phyloP scores from a whole-genome alignment of 23 tunicate species.

The Styela clava region DNA sequence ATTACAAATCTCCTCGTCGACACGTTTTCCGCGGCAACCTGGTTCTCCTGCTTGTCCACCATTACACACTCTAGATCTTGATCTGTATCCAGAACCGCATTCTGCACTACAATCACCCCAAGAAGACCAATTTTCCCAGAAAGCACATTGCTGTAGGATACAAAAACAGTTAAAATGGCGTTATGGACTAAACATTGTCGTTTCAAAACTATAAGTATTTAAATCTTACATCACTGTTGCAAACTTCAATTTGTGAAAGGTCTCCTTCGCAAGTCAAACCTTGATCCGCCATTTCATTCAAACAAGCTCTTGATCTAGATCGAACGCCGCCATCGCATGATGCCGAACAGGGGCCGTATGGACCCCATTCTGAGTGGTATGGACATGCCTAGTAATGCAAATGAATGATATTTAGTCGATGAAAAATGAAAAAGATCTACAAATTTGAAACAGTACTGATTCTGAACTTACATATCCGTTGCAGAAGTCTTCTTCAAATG shows the following conservation, averaged over 20 bases:
- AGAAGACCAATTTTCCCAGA: conserved; percentile 60
- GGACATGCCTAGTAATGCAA: conserved; percentile 55
- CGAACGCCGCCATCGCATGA: conserved; percentile 64
- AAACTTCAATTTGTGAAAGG: neutral
- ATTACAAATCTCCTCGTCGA: conserved; percentile 38
- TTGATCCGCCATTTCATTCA: conserved; percentile 27
- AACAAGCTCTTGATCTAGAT: conserved; percentile 44
- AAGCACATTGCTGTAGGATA: conserved; percentile 54
- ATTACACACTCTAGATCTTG: conserved; percentile 36
- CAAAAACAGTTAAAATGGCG: too few species aligned
- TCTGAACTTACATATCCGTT: conserved; percentile 48
- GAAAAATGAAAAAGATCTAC: too few species aligned
- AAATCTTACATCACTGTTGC: conserved; percentile 36
- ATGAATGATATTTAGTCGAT: neutral
- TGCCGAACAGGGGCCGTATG: conserved; percentile 38
- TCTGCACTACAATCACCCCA: conserved; percentile 67
- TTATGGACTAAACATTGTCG: too few species aligned
- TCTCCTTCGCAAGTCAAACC: conserved; percentile 44
- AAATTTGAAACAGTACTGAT: too few species aligned
- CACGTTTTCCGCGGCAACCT: conserved; percentile 7
- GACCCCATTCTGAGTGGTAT: conserved; percentile 73
- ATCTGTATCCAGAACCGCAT: conserved; percentile 62
- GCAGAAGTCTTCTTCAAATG: conserved; percentile 46
- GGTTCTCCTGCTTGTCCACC: conserved; percentile 20
- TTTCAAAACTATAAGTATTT: too few species aligned